These are phyloP conservation scores for Rotaria macrura DNA, from an alignment of 2,888 invertebrate genomes.

Conservation along the genomic window DNA sequence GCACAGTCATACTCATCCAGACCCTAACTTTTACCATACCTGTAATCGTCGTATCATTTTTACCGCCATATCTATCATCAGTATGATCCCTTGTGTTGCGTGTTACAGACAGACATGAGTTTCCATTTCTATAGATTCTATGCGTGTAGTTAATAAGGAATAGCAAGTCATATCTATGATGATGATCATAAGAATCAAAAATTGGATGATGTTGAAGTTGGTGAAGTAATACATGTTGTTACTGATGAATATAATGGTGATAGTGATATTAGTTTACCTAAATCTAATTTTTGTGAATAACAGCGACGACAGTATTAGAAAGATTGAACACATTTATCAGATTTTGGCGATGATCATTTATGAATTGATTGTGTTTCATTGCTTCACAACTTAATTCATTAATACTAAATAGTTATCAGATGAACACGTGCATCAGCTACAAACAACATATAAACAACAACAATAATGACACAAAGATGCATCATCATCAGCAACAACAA, in stretches of 20 bases:
- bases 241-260: background rate
- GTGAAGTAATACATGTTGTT: background rate
- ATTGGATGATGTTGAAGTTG: background rate
- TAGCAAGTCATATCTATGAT: background rate
- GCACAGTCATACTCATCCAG: too few relatives aligned
- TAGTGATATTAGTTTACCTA: background rate
- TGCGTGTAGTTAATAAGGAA: too few relatives aligned
- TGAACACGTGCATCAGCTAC: conserved; percentile 36
- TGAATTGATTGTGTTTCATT: background rate
- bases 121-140: too few relatives aligned
- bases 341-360: background rate
- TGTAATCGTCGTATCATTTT: too few relatives aligned
- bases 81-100: too few relatives aligned
- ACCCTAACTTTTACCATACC: too few relatives aligned
- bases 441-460: background rate
- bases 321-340: background rate
- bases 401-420: background rate
- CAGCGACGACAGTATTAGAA: background rate
- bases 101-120: too few relatives aligned
- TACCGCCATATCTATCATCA: too few relatives aligned
- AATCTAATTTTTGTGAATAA: background rate
- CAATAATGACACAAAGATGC: background rate
- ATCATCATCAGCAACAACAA: background rate
- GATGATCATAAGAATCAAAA: background rate
- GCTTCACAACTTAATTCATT: background rate